phyloP scores from a whole-genome alignment of 2,888 invertebrate genomes.

The Acanthococcus lagerstroemiae region DNA sequence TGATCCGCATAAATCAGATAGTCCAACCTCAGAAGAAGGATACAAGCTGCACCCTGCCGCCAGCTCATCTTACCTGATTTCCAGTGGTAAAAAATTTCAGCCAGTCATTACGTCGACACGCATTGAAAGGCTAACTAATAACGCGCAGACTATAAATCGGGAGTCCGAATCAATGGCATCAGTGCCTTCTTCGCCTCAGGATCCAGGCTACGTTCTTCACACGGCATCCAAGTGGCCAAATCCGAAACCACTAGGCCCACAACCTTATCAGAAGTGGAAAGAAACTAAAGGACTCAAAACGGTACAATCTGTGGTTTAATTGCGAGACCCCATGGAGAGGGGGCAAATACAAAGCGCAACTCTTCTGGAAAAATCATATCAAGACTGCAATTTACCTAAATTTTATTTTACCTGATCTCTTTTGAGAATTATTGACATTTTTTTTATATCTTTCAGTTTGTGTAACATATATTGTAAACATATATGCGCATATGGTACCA shows the following conservation, averaged over 20 bases:
- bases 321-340: no score
- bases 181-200: constrained; percentile 53
- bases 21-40: constrained; percentile 15
- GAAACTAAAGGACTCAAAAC: constrained; percentile 6
- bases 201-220: constrained; percentile 64
- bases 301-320: constrained; percentile 18
- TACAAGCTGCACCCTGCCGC: constrained; percentile 7
- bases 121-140: constrained; percentile 15
- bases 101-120: constrained; percentile 23
- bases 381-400: no score
- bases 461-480: no score
- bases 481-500: no score
- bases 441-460: no score
- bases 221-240: constrained; percentile 56
- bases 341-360: no score
- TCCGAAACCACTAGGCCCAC: constrained; percentile 16
- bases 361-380: no score
- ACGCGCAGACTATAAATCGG: not conserved
- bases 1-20: constrained; percentile 17
- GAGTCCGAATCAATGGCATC: not conserved
- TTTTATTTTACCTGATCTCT: no score
- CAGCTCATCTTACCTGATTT: constrained; percentile 32
- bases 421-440: no score
- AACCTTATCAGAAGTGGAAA: constrained; percentile 17
- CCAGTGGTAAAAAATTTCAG: constrained; percentile 28